Evolutionary conservation across 2,888 invertebrate species (phyloP), one percentile per base, ranked within the genome.

Genomic region (Yponomeuta malinellus): DNA sequence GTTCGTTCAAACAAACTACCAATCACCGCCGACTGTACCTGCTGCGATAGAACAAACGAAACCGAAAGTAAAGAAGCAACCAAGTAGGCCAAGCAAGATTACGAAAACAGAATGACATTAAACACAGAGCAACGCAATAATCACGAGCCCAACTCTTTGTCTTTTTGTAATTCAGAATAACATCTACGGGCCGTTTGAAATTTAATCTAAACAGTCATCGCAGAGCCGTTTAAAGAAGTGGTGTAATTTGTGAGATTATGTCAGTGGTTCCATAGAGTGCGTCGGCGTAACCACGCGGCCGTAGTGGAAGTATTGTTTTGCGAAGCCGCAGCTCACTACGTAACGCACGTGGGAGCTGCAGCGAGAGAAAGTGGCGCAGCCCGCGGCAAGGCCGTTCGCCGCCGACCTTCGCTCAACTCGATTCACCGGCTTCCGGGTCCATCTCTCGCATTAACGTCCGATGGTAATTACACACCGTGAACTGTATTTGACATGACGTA

Each of bases 321-420:
- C 65, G 68, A 43, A 67, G 66, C 33, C 52, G 71, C 37, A 70
- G 48, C 48, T 68, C 52, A 77, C 79, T 78, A 84, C 84, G 83
- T 83, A 85, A 85, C 83, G 79, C 86, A 86, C 86, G 88, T 89
- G 88, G 87, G 86, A 81, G 81, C 77, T 80, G 79, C 79, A 81
- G 80, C 80, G 78, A 74, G 90, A 86, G 91, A 91, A 90, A 91
- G 91, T 90, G 81, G 88, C 85, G 87, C 90, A 88, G 85, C 87
- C 68, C 86, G 81, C 75, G 84, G 88, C 88, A 90, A 91, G 90
- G 91, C 90, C 86, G 90, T 88, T 84, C 83, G 80, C 81, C 79
- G 82, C 77, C 86, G 89, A 89, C 90, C 90, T 90, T 89, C 87
- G 81, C 43, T 43, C 43, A 5, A 77, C 77, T 52, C 15, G 64